phyloP scores from a whole-genome alignment of 1,140 invertebrate species.

The Stenopsyche tienmushanensis region DNA sequence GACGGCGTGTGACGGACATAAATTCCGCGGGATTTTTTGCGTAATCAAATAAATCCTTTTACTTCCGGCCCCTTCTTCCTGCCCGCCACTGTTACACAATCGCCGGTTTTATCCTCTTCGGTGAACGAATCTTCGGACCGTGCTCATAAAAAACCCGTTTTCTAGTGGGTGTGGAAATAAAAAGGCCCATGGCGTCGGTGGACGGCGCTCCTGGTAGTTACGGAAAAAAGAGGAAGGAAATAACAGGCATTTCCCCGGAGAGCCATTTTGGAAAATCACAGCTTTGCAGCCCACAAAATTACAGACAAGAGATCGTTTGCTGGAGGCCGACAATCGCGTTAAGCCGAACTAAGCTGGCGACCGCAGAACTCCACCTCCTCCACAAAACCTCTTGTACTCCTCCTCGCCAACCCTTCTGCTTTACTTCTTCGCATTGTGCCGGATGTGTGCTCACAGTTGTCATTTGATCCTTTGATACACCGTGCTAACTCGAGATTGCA shows the following conservation, averaged over 20 bases:
- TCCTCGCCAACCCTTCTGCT: too few species aligned
- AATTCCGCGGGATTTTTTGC: constrained; percentile 30
- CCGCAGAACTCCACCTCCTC: too few species aligned
- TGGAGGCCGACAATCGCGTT: constrained; percentile 31
- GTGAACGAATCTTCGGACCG: constrained; percentile 15
- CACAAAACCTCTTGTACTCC: too few species aligned
- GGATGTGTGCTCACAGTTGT: too few species aligned
- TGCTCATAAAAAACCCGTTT: constrained; percentile 25
- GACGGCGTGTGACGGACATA: constrained; percentile 31
- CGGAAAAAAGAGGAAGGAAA: constrained; percentile 20
- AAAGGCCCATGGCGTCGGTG: constrained; percentile 16
- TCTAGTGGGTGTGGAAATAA: constrained; percentile 23
- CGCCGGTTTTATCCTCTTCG: constrained; percentile 8
- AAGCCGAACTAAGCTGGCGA: constrained; percentile 29
- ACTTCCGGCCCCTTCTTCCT: constrained; percentile 7
- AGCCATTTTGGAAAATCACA: constrained; percentile 40
- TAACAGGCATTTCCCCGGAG: constrained; percentile 38
- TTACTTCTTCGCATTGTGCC: too few species aligned
- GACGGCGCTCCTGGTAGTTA: constrained; percentile 11
- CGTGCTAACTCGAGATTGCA: too few species aligned
- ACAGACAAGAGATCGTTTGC: constrained; percentile 38
- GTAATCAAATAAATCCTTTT: constrained; percentile 34
- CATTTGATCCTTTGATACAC: too few species aligned
- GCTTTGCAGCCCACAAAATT: constrained; percentile 41
- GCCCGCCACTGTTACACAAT: constrained; percentile 19